Evolutionary conservation across 2,113 vertebrate genomes (phyloP).

Genomic region (Brienomyrus brachyistius): DNA sequence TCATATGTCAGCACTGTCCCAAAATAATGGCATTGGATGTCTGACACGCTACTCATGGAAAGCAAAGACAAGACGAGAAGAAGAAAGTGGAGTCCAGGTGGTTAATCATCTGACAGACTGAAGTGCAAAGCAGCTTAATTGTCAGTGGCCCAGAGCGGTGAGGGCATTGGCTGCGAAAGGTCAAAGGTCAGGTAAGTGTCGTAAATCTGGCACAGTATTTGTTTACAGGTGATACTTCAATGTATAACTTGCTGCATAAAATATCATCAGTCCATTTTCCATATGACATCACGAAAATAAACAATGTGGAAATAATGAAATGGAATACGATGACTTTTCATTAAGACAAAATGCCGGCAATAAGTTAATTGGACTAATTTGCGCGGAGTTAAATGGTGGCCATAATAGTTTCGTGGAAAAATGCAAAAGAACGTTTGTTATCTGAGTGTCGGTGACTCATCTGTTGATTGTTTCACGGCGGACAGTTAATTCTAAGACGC

Average conservation of each 20-base stretch:
- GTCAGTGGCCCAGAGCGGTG: too few relatives aligned
- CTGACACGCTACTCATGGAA: background rate
- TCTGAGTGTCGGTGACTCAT: background rate
- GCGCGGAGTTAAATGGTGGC: background rate
- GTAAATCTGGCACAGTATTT: too few relatives aligned
- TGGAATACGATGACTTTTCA: background rate
- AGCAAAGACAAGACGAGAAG: background rate
- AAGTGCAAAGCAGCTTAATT: background rate
- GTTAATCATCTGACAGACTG: background rate
- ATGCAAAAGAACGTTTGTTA: background rate
- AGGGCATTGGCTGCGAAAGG: too few relatives aligned
- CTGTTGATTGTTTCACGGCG: background rate
- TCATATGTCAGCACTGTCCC: background rate
- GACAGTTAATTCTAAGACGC: background rate
- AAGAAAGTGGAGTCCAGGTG: background rate
- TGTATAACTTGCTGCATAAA: too few relatives aligned
- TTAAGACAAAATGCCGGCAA: background rate
- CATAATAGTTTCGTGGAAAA: background rate
- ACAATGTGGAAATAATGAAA: background rate
- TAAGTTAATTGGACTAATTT: background rate
- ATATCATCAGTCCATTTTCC: too few relatives aligned
- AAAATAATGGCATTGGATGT: background rate
- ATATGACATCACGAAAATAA: background rate
- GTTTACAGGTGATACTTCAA: too few relatives aligned
- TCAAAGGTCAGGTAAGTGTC: too few relatives aligned